These are phyloP conservation scores for Pangasius mekongensis DNA, from an alignment of 2,797 vertebrate species.

Conservation along the genomic window DNA sequence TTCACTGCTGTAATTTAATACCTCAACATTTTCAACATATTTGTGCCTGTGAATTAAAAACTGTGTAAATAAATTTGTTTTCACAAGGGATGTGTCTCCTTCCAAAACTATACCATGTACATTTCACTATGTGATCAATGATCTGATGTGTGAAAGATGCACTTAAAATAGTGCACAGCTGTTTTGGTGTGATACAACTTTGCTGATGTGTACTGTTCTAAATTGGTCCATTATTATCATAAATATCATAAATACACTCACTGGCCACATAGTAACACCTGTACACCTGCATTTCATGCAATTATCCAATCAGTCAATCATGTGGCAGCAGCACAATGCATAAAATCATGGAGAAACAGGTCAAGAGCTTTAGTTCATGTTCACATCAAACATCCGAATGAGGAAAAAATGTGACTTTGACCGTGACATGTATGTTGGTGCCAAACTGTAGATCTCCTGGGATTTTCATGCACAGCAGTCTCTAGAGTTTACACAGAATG, in stretches of 20 bases:
- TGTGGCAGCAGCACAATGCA: neutral
- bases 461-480: neutral
- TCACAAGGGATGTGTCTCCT: neutral
- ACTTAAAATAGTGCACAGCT: neutral
- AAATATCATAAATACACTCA: neutral
- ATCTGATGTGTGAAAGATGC: too few species aligned
- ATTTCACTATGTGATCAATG: neutral
- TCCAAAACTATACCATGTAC: neutral
- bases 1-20: neutral
- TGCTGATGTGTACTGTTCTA: neutral
- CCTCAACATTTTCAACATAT: neutral
- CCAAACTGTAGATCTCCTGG: neutral
- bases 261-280: neutral
- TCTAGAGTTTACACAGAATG: neutral
- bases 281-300: neutral
- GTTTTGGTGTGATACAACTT: neutral
- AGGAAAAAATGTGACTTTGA: neutral
- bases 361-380: neutral
- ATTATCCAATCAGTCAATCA: neutral
- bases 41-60: neutral
- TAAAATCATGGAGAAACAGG: neutral
- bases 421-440: neutral
- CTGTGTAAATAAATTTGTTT: conserved; percentile 31
- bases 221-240: neutral
- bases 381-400: neutral